Conservation (phyloP, 2,888 invertebrate genomes). For the Macrophya annulata region DNA sequence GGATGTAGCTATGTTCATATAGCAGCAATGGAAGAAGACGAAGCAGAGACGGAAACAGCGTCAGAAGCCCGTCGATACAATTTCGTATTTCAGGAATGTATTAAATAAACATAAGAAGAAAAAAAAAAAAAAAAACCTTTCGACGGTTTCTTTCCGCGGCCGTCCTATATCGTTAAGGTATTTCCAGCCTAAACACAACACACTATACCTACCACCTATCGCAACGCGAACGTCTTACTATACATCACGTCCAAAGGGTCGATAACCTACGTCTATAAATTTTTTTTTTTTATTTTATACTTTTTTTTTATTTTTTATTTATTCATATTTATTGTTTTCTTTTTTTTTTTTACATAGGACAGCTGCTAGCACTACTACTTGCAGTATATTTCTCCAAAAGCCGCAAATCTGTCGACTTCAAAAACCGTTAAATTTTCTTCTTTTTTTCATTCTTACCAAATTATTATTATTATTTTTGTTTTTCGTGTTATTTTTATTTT, state of each 20-base stretch:
- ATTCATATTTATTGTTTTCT: neutral
- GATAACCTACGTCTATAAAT: slow-evolving; percentile 29
- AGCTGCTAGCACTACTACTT: neutral
- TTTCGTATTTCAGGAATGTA: slow-evolving; percentile 46
- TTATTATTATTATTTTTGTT: too few species aligned
- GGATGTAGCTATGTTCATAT: neutral
- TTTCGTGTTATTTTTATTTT: too few species aligned
- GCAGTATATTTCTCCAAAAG: neutral
- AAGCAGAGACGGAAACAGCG: too few species aligned
- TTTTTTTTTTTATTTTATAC: neutral
- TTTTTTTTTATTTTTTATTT: neutral
- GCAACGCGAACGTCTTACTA: slow-evolving; percentile 3
- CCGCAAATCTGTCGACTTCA: neutral
- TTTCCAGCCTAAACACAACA: slow-evolving; percentile 66
- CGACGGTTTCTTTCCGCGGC: slow-evolving; percentile 27
- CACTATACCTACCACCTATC: neutral
- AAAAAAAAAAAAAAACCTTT: neutral
- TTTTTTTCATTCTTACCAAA: neutral
- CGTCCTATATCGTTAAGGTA: slow-evolving; percentile 60
- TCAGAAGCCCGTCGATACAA: slow-evolving; percentile 21
- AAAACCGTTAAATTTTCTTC: neutral
- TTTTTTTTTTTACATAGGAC: neutral
- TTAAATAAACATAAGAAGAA: slow-evolving; percentile 38
- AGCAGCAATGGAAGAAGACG: neutral
- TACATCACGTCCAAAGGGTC: slow-evolving; percentile 18